Percentiles rank a stretch among this genome's conserved stretches.
phyloP scores from a whole-genome alignment of 2,888 invertebrate genomes.

The Caenorhabditis macrosperma region DNA sequence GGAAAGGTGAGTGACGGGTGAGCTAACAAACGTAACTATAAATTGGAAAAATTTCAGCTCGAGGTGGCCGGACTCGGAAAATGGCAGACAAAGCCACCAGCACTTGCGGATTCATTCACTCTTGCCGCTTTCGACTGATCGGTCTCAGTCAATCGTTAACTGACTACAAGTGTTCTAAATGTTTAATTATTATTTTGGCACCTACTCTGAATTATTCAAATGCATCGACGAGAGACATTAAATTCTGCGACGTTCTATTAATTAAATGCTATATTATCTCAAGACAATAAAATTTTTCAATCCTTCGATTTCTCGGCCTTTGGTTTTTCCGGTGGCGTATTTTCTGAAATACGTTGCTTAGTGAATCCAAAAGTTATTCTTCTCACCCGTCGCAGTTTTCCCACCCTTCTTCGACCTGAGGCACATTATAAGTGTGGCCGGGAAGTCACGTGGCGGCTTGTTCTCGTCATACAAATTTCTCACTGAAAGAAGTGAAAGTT shows the following conservation, averaged over 20 bases:
- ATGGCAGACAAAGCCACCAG: constrained; percentile 63
- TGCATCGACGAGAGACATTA: too few species aligned
- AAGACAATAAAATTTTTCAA: too few species aligned
- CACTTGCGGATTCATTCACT: constrained; percentile 55
- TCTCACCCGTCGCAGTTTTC: constrained; percentile 6
- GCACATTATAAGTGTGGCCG: neutral
- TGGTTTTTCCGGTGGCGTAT: neutral
- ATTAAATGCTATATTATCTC: too few species aligned
- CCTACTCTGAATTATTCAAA: too few species aligned
- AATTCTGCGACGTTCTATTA: neutral
- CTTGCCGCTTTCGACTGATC: constrained; percentile 26
- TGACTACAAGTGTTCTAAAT: too few species aligned
- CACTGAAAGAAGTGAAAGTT: constrained; percentile 5
- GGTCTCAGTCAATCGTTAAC: neutral
- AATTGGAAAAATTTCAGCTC: too few species aligned
- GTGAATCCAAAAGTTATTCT: neutral
- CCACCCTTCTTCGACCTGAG: neutral
- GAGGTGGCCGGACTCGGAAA: constrained; percentile 57
- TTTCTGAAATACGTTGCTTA: neutral
- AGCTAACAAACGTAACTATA: too few species aligned
- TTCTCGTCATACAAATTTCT: constrained; percentile 4
- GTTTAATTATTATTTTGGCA: too few species aligned
- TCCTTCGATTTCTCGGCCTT: neutral
- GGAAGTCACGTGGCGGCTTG: constrained; percentile 6
- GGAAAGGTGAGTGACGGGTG: constrained; percentile 50